Evolutionary conservation across 1,140 invertebrate species (phyloP).

Genomic region (Cyphomyrmex costatus): DNA sequence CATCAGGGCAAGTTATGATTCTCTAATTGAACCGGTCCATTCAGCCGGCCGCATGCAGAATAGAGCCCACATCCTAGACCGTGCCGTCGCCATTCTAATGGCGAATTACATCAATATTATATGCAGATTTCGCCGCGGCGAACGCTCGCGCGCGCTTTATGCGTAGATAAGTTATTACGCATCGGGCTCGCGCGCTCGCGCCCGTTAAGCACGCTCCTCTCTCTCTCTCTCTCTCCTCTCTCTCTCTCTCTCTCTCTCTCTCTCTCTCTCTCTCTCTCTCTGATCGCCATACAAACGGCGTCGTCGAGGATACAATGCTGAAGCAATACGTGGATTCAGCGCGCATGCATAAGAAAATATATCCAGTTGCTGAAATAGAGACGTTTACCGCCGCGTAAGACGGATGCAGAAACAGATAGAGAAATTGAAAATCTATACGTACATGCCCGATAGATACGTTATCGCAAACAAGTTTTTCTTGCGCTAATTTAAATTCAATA

Average conservation of each 20-base stretch:
- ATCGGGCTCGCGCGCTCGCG: slow-evolving; percentile 52
- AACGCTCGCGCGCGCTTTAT: slow-evolving; percentile 63
- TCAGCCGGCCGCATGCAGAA: slow-evolving; percentile 83
- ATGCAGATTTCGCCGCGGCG: slow-evolving; percentile 81
- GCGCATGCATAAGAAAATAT: slow-evolving; percentile 8
- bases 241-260: slow-evolving; percentile 7
- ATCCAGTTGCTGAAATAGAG: slow-evolving; percentile 1
- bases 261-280: background rate
- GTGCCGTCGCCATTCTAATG: slow-evolving; percentile 83
- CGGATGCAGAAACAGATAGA: background rate
- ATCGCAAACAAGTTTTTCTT: slow-evolving; percentile 19
- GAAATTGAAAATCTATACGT: background rate
- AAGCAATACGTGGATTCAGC: slow-evolving; percentile 23
- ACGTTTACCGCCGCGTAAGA: background rate
- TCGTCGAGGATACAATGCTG: slow-evolving; percentile 27
- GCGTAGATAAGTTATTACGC: slow-evolving; percentile 71
- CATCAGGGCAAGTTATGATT: slow-evolving; percentile 85
- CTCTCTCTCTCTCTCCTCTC: slow-evolving; percentile 31
- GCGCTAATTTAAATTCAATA: background rate
- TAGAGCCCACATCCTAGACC: slow-evolving; percentile 83
- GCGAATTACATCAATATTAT: slow-evolving; percentile 85
- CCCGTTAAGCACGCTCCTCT: slow-evolving; percentile 32
- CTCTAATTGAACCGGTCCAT: slow-evolving; percentile 85
- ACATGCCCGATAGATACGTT: background rate
- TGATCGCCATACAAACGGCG: slow-evolving; percentile 34